Conservation (phyloP, 2,888 invertebrate genomes). For the Nephrotoma flavescens region DNA sequence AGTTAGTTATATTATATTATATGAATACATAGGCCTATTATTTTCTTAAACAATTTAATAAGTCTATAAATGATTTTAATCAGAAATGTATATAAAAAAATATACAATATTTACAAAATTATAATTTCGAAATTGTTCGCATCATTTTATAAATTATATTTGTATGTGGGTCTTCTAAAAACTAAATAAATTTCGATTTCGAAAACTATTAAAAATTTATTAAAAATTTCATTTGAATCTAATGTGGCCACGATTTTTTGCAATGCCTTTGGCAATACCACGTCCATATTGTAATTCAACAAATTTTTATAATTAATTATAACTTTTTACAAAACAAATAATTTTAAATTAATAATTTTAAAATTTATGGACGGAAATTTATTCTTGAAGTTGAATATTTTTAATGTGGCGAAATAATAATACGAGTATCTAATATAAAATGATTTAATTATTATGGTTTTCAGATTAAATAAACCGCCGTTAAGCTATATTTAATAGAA, state of each 20-base stretch:
- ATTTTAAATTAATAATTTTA: not conserved
- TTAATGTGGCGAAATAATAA: not conserved
- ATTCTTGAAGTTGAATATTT: not conserved
- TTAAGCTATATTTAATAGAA: too few relatives aligned
- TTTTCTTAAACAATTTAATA: not conserved
- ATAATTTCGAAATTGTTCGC: not conserved
- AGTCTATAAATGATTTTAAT: not conserved
- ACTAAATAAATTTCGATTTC: not conserved
- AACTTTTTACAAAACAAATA: not conserved
- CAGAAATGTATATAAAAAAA: not conserved
- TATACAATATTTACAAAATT: not conserved
- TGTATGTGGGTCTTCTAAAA: not conserved
- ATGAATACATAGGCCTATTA: not conserved
- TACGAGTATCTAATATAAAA: not conserved
- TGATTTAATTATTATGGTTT: too few relatives aligned
- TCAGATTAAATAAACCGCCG: too few relatives aligned
- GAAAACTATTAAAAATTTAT: not conserved
- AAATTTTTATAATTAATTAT: not conserved
- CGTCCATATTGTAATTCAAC: not conserved
- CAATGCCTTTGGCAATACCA: not conserved
- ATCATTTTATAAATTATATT: not conserved
- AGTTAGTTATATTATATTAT: not conserved
- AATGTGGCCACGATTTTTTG: not conserved
- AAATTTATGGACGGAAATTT: not conserved
- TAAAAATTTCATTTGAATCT: not conserved